A percentile compares a stretch with the other conserved stretches of the same genome.
Evolutionary conservation across 2,113 vertebrate species (phyloP).

Genomic region (Corythornis cristatus): DNA sequence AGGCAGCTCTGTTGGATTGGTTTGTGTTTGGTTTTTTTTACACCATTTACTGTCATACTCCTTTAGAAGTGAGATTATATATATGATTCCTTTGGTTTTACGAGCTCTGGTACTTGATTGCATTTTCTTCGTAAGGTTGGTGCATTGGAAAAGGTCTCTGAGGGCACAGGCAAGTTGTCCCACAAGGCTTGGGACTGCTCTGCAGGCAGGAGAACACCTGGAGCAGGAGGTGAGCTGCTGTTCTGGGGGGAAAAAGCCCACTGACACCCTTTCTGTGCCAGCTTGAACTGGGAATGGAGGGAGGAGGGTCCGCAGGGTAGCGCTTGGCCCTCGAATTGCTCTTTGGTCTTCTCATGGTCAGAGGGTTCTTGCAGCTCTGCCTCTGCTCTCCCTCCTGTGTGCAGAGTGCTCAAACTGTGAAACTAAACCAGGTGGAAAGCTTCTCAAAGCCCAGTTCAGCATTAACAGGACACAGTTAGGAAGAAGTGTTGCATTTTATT

Average conservation of each 20-base stretch:
- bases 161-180: too few relatives aligned
- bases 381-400: not conserved
- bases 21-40: not conserved
- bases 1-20: conserved; percentile 8
- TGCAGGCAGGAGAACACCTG: not conserved
- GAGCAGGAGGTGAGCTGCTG: not conserved
- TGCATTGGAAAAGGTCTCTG: not conserved
- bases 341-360: not conserved
- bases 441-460: not conserved
- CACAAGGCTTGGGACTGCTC: not conserved
- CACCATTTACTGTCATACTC: conserved; percentile 54
- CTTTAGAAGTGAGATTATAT: conserved; percentile 38
- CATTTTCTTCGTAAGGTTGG: not conserved
- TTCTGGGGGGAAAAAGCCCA: not conserved
- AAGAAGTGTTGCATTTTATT: not conserved
- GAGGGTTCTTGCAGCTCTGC: not conserved
- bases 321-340: not conserved
- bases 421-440: not conserved
- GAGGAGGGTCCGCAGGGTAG: not conserved
- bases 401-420: not conserved
- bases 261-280: not conserved
- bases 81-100: conserved; percentile 35
- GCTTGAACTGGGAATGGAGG: rapidly evolving
- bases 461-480: not conserved
- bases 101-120: not conserved